Base-by-base conservation (phyloP, 2,113 vertebrate species). In the Tricholaema leucomelas region DNA sequence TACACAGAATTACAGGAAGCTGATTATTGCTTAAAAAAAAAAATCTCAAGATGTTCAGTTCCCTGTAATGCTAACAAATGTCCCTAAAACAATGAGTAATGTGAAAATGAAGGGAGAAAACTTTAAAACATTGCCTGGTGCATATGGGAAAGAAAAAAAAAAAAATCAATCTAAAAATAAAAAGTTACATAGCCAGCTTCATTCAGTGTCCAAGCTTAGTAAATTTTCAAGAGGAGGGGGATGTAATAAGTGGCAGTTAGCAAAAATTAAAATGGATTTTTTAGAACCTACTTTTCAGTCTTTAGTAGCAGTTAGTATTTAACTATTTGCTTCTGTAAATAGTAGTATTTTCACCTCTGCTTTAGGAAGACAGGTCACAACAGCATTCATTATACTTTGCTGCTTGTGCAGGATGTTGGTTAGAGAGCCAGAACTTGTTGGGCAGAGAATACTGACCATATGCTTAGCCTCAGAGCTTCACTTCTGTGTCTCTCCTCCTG, bases 51-150 rank as follows among this genome's bases (percentile, higher is more conserved):
- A 63, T 50, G 58, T 60, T 93, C 23, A 56, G 11, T 86, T 87
- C 77, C 64, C 55, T 84, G 60, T 59, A 88, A 61, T 76, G 59
- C 50, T 79, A 81, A 46, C 24, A 71, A 82, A 85, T 75, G 55
- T 92, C 52, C 78, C 74, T 90, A 67, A 90, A 93, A 70, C 60
- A 88, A 65, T 74, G 60, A 93, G 44, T 83, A 82, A 89, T 71
- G 19, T 77, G 71, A 56, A 91, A 89, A 80, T 9, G n/a, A 16
- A 54, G 63, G 56, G n/a, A n/a, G n/a, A n/a, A 63, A 33, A 69
- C n/a, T 56, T 77, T 67, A 46, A 78, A 91, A 40, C 10, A 12
- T 81, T 84, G 36, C 73, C 72, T 58, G 65, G 36, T 28, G 35
- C 27, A 10, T 58, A 83, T 70, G 46, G 56, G 80, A 90, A 65